Evolutionary conservation across 2,113 vertebrate species (phyloP).

Genomic region (Engraulis encrasicolus): DNA sequence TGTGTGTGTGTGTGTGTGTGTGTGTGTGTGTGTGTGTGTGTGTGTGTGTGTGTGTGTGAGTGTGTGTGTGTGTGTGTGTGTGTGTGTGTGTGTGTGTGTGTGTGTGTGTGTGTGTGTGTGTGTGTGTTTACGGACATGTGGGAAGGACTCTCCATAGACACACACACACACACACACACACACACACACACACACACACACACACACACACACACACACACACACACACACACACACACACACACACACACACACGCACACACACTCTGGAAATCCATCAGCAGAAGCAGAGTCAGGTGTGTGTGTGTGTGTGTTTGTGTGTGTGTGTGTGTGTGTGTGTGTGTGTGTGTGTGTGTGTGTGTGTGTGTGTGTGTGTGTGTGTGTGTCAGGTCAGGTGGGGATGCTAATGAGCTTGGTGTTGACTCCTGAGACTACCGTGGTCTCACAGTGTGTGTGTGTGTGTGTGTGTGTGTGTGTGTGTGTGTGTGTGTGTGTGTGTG

Average conservation of each 20-base stretch:
- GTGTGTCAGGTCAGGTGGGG: not conserved
- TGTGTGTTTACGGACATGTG: too few species aligned
- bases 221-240: too few species aligned
- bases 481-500: not conserved
- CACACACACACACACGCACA: not conserved
- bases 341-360: too few species aligned
- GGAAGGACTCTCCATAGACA: not conserved
- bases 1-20: too few species aligned
- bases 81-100: not conserved
- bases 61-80: not conserved
- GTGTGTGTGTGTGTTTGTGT: too few species aligned
- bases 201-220: too few species aligned
- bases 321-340: too few species aligned
- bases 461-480: slow-evolving; percentile 5
- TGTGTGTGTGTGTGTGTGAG: too few species aligned
- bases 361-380: too few species aligned
- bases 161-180: too few species aligned
- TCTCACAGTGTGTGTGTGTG: not conserved
- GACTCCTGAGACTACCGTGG: slow-evolving; percentile 2
- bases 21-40: too few species aligned
- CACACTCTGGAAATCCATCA: not conserved
- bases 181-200: too few species aligned
- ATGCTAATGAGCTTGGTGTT: slow-evolving; percentile 16
- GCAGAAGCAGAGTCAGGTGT: slow-evolving; percentile 4
- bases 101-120: not conserved